Evolutionary conservation across 2,888 invertebrate species (phyloP).

Genomic region (Pterostichus madidus): DNA sequence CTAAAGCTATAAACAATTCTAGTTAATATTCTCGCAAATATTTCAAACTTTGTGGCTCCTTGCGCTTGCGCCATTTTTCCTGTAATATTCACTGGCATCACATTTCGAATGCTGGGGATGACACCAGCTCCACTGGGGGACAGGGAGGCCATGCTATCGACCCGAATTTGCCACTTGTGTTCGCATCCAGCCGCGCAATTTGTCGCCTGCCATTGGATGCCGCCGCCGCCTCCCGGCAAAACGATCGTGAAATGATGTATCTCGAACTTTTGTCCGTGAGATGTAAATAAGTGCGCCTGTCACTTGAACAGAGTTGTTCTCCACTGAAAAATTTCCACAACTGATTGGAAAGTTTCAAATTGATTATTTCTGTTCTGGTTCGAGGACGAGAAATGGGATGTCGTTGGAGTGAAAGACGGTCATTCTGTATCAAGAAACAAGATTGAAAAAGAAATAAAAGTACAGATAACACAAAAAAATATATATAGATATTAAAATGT

Average conservation of each 20-base stretch:
- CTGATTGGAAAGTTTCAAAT: conserved; percentile 7
- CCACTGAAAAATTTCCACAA: neutral
- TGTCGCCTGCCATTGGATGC: conserved; percentile 20
- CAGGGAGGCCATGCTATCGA: conserved; percentile 37
- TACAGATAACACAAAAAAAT: neutral
- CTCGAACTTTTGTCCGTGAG: neutral
- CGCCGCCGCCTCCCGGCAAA: neutral
- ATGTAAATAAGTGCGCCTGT: conserved; percentile 19
- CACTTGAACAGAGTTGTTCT: neutral
- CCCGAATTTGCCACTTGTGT: conserved; percentile 59
- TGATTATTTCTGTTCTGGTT: conserved; percentile 6
- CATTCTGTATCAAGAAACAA: neutral
- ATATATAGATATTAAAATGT: too few species aligned
- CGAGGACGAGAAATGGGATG: neutral
- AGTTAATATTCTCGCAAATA: too few species aligned
- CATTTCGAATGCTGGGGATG: too few species aligned
- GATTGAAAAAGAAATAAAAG: neutral
- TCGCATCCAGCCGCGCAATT: conserved; percentile 57
- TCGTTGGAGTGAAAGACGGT: neutral
- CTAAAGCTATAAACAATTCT: too few species aligned
- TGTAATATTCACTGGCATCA: too few species aligned
- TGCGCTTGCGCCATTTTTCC: too few species aligned
- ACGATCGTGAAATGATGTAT: conserved; percentile 21
- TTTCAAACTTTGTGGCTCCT: too few species aligned
- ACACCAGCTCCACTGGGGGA: too few species aligned